Base-by-base conservation (phyloP, 2,797 vertebrate species). In the Sciaenops ocellatus region DNA sequence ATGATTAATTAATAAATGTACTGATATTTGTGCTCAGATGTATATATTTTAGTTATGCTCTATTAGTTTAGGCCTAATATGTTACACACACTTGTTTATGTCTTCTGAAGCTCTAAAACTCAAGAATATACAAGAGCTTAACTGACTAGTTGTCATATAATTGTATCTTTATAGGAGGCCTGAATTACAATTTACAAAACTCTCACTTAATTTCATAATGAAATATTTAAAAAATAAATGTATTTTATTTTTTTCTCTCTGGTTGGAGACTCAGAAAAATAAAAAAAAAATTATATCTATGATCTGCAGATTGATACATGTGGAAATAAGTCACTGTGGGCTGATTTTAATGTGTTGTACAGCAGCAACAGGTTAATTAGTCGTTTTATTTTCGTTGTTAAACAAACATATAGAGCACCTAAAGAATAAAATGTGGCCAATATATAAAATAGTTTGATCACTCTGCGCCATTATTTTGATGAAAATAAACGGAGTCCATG, bases 301-400 rank as follows among this genome's bases (percentile, higher is more conserved):
- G 13, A 62, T 13, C 13, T 59, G 7, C 13, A 61, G 34, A 9
- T 44, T 5, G 3, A 61, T 17, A 16, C 24, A 38, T 11, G 51
- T 38, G 60, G 38, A 55, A 64, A 65, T 6, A 47, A 18, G 6
- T 15, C 13, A 26, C 2, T 3, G 7, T 3, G 17, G 17, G n/a
- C 12, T 48, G 1, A 77, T 71, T 77, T 67, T 3, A 63, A 84
- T 57, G n/a, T 46, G 9, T 61, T 47, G 57, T 54, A 50, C 16
- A 63, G 42, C 54, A 83, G 86, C 92, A 93, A 92, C 92, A 93
- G 89, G 90, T 92, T 88, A 85, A 87, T 90, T 85, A 76, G 26
- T 62, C 0, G 7, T 44, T 63, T 51, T 15, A 41, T 47, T 41
- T 61, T 48, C 3, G 3, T 8, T 8, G 15, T 24, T 38, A 44